Evolutionary conservation across 92 coral and sea anemone species (phyloP).

Genomic region (Palythoa heliodiscus): DNA sequence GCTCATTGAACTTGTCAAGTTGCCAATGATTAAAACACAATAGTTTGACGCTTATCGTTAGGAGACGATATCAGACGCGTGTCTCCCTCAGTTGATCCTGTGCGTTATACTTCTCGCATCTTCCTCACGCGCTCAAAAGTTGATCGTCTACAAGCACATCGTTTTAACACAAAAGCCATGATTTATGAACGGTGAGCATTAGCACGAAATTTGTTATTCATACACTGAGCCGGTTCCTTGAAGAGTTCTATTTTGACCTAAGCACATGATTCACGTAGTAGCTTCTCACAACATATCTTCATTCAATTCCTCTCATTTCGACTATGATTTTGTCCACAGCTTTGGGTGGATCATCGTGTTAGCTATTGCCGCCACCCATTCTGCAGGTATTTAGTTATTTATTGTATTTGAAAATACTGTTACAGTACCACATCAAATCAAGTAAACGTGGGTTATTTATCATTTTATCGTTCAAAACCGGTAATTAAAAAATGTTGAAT

Average conservation of each 20-base stretch:
- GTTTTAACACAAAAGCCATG: conserved; percentile 2
- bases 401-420: not conserved
- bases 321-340: conserved; percentile 27
- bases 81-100: conserved; percentile 35
- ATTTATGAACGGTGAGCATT: conserved; percentile 16
- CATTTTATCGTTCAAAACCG: not conserved
- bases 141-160: not conserved
- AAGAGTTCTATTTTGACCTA: not conserved
- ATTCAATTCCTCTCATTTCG: conserved; percentile 25
- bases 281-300: not conserved
- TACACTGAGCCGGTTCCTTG: not conserved
- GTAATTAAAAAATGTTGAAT: not conserved
- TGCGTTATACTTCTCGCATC: conserved; percentile 18
- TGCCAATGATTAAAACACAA: conserved; percentile 36
- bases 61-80: conserved; percentile 43
- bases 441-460: too few species aligned
- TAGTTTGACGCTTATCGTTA: conserved; percentile 36
- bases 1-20: conserved; percentile 35
- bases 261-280: conserved; percentile 13
- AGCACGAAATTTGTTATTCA: not conserved
- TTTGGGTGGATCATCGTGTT: conserved; percentile 34
- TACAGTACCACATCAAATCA: not conserved
- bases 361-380: conserved; percentile 1
- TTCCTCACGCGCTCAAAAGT: conserved; percentile 28
- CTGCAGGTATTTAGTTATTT: conserved; percentile 43